Conservation (phyloP, 2,113 vertebrate species). For the Myiozetetes cayanensis region DNA sequence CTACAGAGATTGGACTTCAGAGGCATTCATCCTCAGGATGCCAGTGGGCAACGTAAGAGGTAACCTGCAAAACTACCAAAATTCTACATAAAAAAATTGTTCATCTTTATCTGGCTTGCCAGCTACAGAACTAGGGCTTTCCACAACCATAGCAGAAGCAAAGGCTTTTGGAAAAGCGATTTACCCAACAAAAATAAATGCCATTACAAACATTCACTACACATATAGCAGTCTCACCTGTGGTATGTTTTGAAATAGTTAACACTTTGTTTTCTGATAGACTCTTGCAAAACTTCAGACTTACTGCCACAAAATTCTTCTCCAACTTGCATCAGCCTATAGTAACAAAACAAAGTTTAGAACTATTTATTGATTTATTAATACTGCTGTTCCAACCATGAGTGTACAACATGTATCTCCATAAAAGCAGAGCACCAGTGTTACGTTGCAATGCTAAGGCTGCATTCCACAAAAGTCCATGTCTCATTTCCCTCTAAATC, state of each 20-base stretch:
- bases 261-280: slow-evolving; percentile 94
- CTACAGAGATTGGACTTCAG: not conserved
- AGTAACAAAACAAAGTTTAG: not conserved
- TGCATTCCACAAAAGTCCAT: not conserved
- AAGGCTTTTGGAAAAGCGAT: not conserved
- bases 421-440: not conserved
- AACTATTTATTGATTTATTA: not conserved
- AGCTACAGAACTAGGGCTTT: not conserved
- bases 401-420: not conserved
- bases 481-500: not conserved
- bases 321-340: slow-evolving; percentile 95
- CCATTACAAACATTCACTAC: not conserved
- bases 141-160: not conserved
- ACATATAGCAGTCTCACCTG: slow-evolving; percentile 77
- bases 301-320: slow-evolving; percentile 98
- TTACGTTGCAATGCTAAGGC: not conserved
- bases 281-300: slow-evolving; percentile 97
- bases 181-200: not conserved
- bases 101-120: not conserved
- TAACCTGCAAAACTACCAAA: not conserved
- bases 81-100: not conserved
- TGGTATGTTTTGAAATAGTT: slow-evolving; percentile 99
- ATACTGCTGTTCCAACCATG: not conserved
- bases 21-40: not conserved
- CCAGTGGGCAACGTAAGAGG: not conserved